Conservation (phyloP, 1,140 invertebrate genomes). For the Megalonaias nervosa region DNA sequence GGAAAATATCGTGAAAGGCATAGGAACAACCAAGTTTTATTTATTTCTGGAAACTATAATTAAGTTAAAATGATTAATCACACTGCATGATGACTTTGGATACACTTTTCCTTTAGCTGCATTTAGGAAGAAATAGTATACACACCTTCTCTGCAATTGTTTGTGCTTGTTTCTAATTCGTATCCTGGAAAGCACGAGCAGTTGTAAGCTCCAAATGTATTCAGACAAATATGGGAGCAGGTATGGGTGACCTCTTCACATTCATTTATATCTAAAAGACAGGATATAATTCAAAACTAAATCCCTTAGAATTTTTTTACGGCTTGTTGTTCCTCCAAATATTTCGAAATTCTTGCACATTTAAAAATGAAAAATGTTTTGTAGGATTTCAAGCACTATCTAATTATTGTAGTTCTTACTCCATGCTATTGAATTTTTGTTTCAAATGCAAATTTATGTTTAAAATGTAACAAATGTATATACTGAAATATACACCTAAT, state of each 20-base stretch:
- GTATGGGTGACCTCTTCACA: conserved; percentile 14
- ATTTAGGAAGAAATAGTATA: too few species aligned
- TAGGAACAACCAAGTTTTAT: too few species aligned
- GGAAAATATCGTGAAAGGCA: too few species aligned
- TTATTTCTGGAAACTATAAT: too few species aligned
- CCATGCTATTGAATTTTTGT: neutral
- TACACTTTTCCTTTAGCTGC: too few species aligned
- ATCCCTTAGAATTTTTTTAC: neutral
- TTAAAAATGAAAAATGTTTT: neutral
- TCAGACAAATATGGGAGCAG: conserved; percentile 42
- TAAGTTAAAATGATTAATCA: too few species aligned
- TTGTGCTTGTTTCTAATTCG: conserved; percentile 23
- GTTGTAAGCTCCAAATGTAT: conserved; percentile 38
- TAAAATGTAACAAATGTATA: neutral
- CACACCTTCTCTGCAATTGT: conserved; percentile 17
- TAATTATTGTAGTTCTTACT: neutral
- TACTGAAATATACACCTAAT: neutral
- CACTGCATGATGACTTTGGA: too few species aligned
- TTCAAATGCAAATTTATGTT: neutral
- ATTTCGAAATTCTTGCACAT: neutral
- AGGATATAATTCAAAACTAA: neutral
- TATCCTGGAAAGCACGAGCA: conserved; percentile 42
- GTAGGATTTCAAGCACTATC: neutral
- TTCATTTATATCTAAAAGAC: conserved; percentile 39
- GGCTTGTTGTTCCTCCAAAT: neutral